These are phyloP conservation scores for Oasisia sp. DNA, from an alignment of 2,888 invertebrate species.

Conservation along the genomic window DNA sequence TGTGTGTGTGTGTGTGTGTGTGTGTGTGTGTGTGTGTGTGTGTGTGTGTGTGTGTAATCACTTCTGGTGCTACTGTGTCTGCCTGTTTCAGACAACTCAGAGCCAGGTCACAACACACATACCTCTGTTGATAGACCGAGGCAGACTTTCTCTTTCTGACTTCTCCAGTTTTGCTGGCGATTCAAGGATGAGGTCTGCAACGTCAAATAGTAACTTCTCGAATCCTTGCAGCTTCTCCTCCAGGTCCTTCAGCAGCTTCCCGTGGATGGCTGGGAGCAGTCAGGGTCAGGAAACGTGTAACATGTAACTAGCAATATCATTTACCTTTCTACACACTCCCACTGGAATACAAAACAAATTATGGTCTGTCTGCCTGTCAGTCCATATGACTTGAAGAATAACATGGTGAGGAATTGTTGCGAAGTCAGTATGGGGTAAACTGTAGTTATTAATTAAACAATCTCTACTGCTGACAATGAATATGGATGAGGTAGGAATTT, in stretches of 20 bases:
- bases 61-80: too few relatives aligned
- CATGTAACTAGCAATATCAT: neutral
- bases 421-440: too few relatives aligned
- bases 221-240: neutral
- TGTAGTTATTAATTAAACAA: neutral
- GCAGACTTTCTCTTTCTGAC: slow-evolving; percentile 48
- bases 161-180: neutral
- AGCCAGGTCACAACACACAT: neutral
- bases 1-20: too few relatives aligned
- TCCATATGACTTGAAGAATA: neutral
- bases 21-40: too few relatives aligned
- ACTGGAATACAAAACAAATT: neutral
- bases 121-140: slow-evolving; percentile 54
- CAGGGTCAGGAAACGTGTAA: neutral
- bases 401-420: neutral
- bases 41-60: too few relatives aligned
- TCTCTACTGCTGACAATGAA: neutral
- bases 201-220: neutral
- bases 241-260: neutral
- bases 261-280: neutral
- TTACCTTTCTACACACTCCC: neutral
- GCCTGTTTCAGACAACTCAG: too few relatives aligned
- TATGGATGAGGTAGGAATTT: neutral
- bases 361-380: neutral
- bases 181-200: neutral